A percentile compares a stretch with the other conserved stretches of the same genome.
These are phyloP conservation scores for Drosophila pandora DNA, from an alignment of 1,140 invertebrate genomes.

Conservation along the genomic window DNA sequence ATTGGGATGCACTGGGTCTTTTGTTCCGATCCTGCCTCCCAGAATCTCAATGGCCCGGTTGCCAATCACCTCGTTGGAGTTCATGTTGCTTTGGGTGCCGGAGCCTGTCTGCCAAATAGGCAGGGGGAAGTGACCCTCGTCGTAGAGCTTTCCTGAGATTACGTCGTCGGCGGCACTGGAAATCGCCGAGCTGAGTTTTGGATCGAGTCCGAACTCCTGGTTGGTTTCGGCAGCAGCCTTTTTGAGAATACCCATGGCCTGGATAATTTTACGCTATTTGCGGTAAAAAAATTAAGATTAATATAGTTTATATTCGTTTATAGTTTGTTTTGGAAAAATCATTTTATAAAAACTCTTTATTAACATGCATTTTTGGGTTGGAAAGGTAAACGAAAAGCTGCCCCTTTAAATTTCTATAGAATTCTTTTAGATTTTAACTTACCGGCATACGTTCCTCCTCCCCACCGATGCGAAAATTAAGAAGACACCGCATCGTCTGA, in stretches of 20 bases:
- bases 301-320: background rate
- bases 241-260: slow-evolving; percentile 98
- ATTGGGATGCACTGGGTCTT: slow-evolving; percentile 98
- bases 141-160: slow-evolving; percentile 95
- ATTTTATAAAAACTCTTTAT: too few relatives aligned
- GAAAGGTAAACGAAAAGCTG: too few relatives aligned
- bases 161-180: slow-evolving; percentile 97
- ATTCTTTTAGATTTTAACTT: slow-evolving; percentile 66
- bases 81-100: slow-evolving; percentile 99
- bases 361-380: too few relatives aligned
- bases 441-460: slow-evolving; percentile 96
- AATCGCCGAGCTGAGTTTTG: slow-evolving; percentile 94
- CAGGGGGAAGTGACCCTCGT: slow-evolving; percentile 97
- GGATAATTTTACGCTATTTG: slow-evolving; percentile 91
- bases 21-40: slow-evolving; percentile 95
- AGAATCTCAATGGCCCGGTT: slow-evolving; percentile 98
- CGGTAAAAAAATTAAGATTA: background rate
- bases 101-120: slow-evolving; percentile 99
- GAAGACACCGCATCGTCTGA: slow-evolving; percentile 96
- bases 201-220: slow-evolving; percentile 95
- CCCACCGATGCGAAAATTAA: slow-evolving; percentile 99
- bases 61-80: slow-evolving; percentile 97
- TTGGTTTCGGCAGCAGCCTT: slow-evolving; percentile 98
- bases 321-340: too few relatives aligned
- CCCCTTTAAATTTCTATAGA: too few relatives aligned